Conservation (phyloP, 2,888 invertebrate species). For the Eupithecia insigniata region DNA sequence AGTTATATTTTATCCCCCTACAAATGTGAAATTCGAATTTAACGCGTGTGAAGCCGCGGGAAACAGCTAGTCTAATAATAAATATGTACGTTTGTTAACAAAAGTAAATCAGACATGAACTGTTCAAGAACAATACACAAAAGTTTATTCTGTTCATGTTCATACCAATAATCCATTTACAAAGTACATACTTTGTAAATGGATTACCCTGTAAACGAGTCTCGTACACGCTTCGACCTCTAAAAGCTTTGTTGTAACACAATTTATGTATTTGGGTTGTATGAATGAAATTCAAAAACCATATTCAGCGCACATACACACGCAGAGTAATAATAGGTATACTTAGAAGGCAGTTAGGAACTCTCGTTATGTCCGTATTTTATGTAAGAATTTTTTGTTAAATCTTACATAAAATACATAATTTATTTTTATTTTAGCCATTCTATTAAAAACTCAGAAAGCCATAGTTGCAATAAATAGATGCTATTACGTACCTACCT, state of each 20-base stretch:
- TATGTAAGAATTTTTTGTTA: too few species aligned
- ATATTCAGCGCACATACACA: not conserved
- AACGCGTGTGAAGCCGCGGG: too few species aligned
- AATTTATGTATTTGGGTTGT: conserved; percentile 29
- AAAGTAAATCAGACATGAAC: not conserved
- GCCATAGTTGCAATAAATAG: not conserved
- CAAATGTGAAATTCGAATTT: too few species aligned
- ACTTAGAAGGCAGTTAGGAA: not conserved
- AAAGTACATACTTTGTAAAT: not conserved
- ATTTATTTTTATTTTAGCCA: too few species aligned
- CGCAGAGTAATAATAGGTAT: not conserved
- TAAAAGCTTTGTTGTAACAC: conserved; percentile 26
- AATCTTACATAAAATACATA: not conserved
- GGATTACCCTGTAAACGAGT: conserved; percentile 2
- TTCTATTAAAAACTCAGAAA: not conserved
- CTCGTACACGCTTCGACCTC: conserved; percentile 13
- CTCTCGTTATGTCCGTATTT: not conserved
- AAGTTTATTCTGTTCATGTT: not conserved
- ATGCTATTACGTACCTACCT: not conserved
- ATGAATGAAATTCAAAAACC: conserved; percentile 30
- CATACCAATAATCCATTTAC: too few species aligned
- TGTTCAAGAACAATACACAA: not conserved
- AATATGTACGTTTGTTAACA: too few species aligned
- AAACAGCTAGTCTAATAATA: too few species aligned
- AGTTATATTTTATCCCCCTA: too few species aligned